Percentiles rank a stretch among this genome's conserved stretches.
Conservation (phyloP, 2,113 vertebrate species). For the Jacana jacana region DNA sequence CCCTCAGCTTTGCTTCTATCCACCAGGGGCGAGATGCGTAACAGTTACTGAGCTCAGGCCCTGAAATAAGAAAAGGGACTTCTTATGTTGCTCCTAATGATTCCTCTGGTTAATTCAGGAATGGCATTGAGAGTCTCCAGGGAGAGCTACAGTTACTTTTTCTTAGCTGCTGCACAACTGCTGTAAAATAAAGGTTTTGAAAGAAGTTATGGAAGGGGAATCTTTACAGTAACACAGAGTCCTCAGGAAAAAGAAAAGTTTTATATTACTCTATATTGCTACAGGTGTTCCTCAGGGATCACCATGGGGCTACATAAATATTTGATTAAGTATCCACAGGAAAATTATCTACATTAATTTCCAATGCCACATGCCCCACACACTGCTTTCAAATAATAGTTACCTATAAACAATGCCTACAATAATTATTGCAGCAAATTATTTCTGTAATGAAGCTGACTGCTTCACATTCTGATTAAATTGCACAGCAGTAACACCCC, state of each 20-base stretch:
- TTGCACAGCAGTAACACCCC: neutral
- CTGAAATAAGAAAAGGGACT: neutral
- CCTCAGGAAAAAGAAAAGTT: neutral
- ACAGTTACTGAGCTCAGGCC: neutral
- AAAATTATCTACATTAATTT: neutral
- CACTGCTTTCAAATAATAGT: neutral
- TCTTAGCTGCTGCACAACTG: slow-evolving; percentile 30
- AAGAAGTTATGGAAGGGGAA: neutral
- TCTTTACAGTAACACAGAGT: neutral
- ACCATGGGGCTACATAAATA: neutral
- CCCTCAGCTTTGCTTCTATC: neutral
- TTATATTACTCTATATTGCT: neutral
- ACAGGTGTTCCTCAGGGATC: neutral
- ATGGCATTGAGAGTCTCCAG: neutral
- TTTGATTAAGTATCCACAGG: neutral
- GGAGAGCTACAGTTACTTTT: slow-evolving; percentile 23
- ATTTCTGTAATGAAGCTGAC: neutral
- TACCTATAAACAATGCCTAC: neutral
- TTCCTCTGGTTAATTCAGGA: slow-evolving; percentile 23
- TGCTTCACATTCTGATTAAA: neutral
- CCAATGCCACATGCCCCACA: neutral
- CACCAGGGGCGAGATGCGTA: neutral
- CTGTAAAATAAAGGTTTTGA: slow-evolving; percentile 21
- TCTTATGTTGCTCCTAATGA: neutral
- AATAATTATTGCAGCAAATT: neutral